Evolutionary conservation across 2,888 invertebrate species (phyloP), one percentile per base, ranked within the genome.

Genomic region (Tillus elongatus): DNA sequence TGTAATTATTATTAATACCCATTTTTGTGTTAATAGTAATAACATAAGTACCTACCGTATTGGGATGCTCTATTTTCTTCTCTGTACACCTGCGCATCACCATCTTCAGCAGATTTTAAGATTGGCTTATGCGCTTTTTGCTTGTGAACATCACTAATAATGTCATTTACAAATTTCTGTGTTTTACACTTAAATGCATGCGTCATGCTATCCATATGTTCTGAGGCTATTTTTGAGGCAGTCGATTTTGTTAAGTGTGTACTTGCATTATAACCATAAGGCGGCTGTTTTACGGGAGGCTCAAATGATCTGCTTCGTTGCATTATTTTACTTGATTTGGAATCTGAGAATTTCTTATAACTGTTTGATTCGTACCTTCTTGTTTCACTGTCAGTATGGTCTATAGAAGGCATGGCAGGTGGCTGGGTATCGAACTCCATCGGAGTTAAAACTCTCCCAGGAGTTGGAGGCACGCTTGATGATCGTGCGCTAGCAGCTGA

Each of bases 1-100:
- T n/a, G n/a, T n/a, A n/a, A n/a, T n/a, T n/a, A n/a, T n/a, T n/a
- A n/a, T n/a, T n/a, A n/a, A n/a, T n/a, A n/a, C n/a, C n/a, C n/a
- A n/a, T n/a, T n/a, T n/a, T n/a, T n/a, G n/a, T n/a, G n/a, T n/a
- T n/a, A n/a, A n/a, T n/a, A n/a, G n/a, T n/a, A n/a, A n/a, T n/a
- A n/a, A n/a, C n/a, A n/a, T n/a, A n/a, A n/a, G n/a, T 12, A 67
- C 73, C 76, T 70, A 82, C 82, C 82, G 58, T 78, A 78, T 66
- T 80, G 77, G 30, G 79, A 73, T 28, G 77, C 70, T 52, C 80
- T 71, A n/a, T 75, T 71, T 52, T 82, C 80, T 57, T 82, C 80
- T 43, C 79, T 68, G 57, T 79, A 82, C 9, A 77, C 76, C 55
- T 80, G 79, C n/a, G 79, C 77, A 46, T 71, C 74, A 47, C 65